Conservation (phyloP, 2,888 invertebrate species). For the Cloeon dipterum region DNA sequence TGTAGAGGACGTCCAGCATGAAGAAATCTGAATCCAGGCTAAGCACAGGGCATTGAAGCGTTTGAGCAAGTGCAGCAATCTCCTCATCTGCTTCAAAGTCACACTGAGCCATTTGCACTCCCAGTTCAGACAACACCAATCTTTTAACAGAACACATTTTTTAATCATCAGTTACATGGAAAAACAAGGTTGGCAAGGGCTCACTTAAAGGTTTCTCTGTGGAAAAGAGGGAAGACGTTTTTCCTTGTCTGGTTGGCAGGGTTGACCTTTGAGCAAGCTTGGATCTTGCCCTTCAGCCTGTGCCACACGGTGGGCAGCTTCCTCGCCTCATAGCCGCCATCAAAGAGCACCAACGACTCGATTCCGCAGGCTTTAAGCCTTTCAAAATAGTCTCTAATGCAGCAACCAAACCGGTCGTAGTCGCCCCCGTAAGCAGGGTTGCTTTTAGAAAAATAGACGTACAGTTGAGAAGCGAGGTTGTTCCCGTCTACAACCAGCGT, state of each 20-base stretch:
- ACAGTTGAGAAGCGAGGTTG: slow-evolving; percentile 46
- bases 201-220: slow-evolving; percentile 54
- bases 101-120: slow-evolving; percentile 43
- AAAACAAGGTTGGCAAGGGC: no score
- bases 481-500: slow-evolving; percentile 60
- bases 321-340: slow-evolving; percentile 50
- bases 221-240: slow-evolving; percentile 48
- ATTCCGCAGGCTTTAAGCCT: slow-evolving; percentile 45
- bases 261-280: slow-evolving; percentile 13
- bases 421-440: slow-evolving; percentile 66
- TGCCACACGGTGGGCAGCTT: slow-evolving; percentile 41
- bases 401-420: slow-evolving; percentile 49
- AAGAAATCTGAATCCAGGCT: slow-evolving; percentile 91
- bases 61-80: slow-evolving; percentile 56
- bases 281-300: slow-evolving; percentile 33
- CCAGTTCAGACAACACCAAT: slow-evolving; percentile 37
- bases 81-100: slow-evolving; percentile 80
- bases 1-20: slow-evolving; percentile 61
- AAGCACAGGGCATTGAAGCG: slow-evolving; percentile 60
- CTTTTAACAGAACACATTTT: no score
- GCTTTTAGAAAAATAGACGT: slow-evolving; percentile 31
- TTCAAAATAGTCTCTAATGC: slow-evolving; percentile 41
- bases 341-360: slow-evolving; percentile 48
- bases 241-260: slow-evolving; percentile 19
- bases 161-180: no score